Base-by-base conservation (phyloP, 2,113 vertebrate genomes). In the Sander lucioperca region DNA sequence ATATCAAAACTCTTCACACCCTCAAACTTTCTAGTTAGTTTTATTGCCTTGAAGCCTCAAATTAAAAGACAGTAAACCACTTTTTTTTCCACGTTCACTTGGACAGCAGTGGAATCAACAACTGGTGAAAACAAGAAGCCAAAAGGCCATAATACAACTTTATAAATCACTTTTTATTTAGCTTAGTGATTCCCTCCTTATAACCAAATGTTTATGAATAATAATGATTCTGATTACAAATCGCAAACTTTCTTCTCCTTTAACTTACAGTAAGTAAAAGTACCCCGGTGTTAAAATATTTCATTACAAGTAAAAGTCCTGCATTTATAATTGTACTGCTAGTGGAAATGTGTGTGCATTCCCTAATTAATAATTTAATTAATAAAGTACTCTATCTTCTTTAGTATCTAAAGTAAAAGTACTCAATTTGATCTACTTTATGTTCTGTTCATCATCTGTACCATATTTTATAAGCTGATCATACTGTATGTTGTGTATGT, bases 41-140 rank as follows among this genome's bases (percentile, higher is more conserved):
- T 82, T 58, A 85, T 66, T 75, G 72, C 51, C 53, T 39, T 45
- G 23, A 74, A 73, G 70, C 71, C 68, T 80, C 45, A 84, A 86
- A 90, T 89, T 65, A 87, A 83, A 83, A 66, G 11, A 33, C 13
- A 2, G 30, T 79, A 85, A 81, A 77, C 74, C 76, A 54, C 6
- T 2, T 19, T 51, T 61, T 43, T 30, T 53, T 39, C 27, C 6
- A 1, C 30, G 59, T 85, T 69, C 4, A 50, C 11, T 75, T 39
- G 43, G 64, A 74, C 50, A 48, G 68, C 51, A 61, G n/a, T 53
- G 63, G 56, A 61, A 33, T 43, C 66, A 72, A 68, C 59, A 56
- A 77, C 36, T 50, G 36, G 18, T 74, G 53, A 54, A 78, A 84
- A 87, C 69, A 81, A 53, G 23, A 80, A 56, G 3, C 27, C 45